Base-by-base conservation (phyloP, 2,113 vertebrate genomes). In the Crocuta crocuta region DNA sequence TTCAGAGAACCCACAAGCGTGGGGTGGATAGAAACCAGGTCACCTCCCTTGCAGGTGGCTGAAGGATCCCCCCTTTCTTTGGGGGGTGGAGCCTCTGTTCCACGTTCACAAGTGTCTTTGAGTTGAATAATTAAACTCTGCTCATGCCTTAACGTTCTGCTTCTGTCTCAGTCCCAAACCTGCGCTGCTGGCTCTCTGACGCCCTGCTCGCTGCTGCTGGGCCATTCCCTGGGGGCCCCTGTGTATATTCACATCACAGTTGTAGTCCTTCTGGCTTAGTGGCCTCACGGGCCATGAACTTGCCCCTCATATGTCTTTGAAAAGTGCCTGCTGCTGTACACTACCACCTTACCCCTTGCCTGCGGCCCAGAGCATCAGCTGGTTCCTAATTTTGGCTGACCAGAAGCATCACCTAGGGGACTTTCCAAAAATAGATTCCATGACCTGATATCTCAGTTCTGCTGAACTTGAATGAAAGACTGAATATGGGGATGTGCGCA, bases 291-390 rank as follows among this genome's bases (percentile, higher is more conserved):
- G 2, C 12, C 13, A 39, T 11, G 5, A 90, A 33, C 48, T 12
- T 33, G 31, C 2, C 24, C 17, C 31, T 28, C 65, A 0, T 3
- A 10, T 19, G 68, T 43, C 31, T 65, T 16, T 16, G 21, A 45
- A 23, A 66, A 76, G 26, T 3, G 5, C 43, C 39, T 24, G 35
- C 43, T 78, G 48, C 53, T 33, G 16, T 43, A 6, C 2, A 15
- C 24, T 26, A 1, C 2, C 1, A 13, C 1, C 11, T 68, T 1
- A 6, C 39, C 33, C 1, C 7, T 33, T 4, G 10, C 2, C 0
- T 23, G 39, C 7, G 82, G 26, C 43, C 43, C 15, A n/a, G 0
- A 10, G 16, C 35, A 5, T 82, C 91, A 10, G 2, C 26, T 48
- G 43, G 12, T 23, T 28, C 24, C 35, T 58, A n/a, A 39, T 31